phyloP scores from a whole-genome alignment of 2,888 invertebrate species.

The Acleris emargana region DNA sequence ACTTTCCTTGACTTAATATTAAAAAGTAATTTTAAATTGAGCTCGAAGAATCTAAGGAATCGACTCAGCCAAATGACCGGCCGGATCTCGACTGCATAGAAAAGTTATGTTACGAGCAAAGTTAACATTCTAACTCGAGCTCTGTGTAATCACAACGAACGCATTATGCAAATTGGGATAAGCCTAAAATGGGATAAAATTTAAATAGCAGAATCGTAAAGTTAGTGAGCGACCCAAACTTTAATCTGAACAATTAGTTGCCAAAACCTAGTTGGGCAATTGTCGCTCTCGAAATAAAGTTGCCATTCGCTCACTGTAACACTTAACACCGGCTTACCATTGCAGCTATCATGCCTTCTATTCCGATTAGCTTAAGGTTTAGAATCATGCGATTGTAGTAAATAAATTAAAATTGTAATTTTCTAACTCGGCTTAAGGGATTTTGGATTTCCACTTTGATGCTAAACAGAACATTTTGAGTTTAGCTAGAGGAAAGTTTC shows the following conservation, averaged over 20 bases:
- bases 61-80: no score
- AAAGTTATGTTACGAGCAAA: background rate
- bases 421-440: constrained; percentile 76
- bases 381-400: background rate
- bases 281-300: constrained; percentile 77
- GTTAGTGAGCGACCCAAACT: constrained; percentile 60
- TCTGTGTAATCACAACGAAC: constrained; percentile 22
- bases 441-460: constrained; percentile 76
- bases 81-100: no score
- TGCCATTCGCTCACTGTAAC: constrained; percentile 65
- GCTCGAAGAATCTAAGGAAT: no score
- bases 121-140: background rate
- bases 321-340: constrained; percentile 47
- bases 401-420: constrained; percentile 48
- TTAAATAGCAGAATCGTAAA: constrained; percentile 53
- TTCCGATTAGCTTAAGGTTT: background rate
- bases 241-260: constrained; percentile 75
- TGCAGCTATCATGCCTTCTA: constrained; percentile 43
- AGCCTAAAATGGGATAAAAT: constrained; percentile 49
- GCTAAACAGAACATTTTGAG: constrained; percentile 71
- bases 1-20: no score
- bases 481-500: constrained; percentile 67
- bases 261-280: constrained; percentile 74
- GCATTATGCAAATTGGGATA: constrained; percentile 36
- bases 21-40: no score